Evolutionary conservation across 2,113 vertebrate species (phyloP).

Genomic region (Suncus etruscus): DNA sequence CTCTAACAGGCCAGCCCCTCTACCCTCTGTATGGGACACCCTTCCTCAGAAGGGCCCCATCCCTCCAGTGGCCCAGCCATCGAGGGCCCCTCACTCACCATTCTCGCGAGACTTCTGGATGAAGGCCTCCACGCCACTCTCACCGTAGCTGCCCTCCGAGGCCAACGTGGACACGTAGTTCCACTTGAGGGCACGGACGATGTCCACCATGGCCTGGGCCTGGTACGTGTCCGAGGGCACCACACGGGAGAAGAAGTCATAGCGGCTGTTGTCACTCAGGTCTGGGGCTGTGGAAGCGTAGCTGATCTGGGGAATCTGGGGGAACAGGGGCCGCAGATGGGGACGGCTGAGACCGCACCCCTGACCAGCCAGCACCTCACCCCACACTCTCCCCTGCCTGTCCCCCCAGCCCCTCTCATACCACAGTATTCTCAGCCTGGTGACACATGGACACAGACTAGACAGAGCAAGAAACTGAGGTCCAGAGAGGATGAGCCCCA

Average conservation of each 20-base stretch:
- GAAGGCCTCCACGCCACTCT: conserved; percentile 97
- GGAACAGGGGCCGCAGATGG: conserved; percentile 50
- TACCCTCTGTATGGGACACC: neutral
- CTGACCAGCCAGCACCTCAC: too few species aligned
- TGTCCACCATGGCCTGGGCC: conserved; percentile 98
- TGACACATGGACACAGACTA: too few species aligned
- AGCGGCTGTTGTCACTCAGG: conserved; percentile 97
- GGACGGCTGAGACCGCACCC: neutral
- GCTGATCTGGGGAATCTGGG: conserved; percentile 97
- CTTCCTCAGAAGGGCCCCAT: neutral
- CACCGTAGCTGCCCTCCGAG: conserved; percentile 96
- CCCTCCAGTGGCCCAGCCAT: neutral
- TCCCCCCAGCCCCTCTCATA: too few species aligned
- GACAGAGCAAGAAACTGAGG: neutral
- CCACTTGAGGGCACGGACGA: conserved; percentile 96
- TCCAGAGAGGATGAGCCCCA: neutral
- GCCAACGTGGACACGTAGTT: conserved; percentile 98
- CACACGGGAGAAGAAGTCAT: conserved; percentile 97
- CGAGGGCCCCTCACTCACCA: conserved; percentile 87
- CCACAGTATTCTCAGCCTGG: too few species aligned
- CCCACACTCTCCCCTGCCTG: too few species aligned
- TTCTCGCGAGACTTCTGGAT: conserved; percentile 97
- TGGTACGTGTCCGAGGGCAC: conserved; percentile 97
- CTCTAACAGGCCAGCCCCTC: too few species aligned
- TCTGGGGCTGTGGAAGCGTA: conserved; percentile 97